Conservation (phyloP, 1,140 invertebrate species). For the Solenopsis invicta region DNA sequence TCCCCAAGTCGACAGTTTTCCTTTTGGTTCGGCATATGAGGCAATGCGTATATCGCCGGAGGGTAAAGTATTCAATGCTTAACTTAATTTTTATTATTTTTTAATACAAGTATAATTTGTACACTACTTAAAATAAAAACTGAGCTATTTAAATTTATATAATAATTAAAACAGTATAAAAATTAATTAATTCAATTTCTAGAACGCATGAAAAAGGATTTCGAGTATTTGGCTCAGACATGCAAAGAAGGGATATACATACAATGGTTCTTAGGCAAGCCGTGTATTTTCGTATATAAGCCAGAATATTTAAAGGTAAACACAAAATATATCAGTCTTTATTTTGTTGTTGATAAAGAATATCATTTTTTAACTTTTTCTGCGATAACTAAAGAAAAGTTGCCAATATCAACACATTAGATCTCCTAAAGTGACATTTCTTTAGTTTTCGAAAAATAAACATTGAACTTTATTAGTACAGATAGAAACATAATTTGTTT, state of each 20-base stretch:
- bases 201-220: constrained; percentile 74
- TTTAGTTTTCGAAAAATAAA: too few relatives aligned
- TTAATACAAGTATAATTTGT: too few relatives aligned
- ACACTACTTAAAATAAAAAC: too few relatives aligned
- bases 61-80: constrained; percentile 84
- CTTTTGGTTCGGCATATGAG: constrained; percentile 63
- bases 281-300: constrained; percentile 74
- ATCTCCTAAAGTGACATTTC: too few relatives aligned
- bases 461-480: too few relatives aligned
- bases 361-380: background rate
- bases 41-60: constrained; percentile 45
- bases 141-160: too few relatives aligned
- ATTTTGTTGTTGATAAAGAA: background rate
- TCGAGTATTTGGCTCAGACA: constrained; percentile 24
- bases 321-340: background rate
- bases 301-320: constrained; percentile 79
- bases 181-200: background rate
- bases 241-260: constrained; percentile 76
- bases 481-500: too few relatives aligned
- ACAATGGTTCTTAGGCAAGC: constrained; percentile 69
- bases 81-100: background rate
- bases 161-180: too few relatives aligned
- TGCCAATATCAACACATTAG: too few relatives aligned
- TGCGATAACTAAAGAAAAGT: background rate
- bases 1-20: constrained; percentile 54